phyloP scores from a whole-genome alignment of 2,113 vertebrate genomes.

The Acanthisitta chloris region DNA sequence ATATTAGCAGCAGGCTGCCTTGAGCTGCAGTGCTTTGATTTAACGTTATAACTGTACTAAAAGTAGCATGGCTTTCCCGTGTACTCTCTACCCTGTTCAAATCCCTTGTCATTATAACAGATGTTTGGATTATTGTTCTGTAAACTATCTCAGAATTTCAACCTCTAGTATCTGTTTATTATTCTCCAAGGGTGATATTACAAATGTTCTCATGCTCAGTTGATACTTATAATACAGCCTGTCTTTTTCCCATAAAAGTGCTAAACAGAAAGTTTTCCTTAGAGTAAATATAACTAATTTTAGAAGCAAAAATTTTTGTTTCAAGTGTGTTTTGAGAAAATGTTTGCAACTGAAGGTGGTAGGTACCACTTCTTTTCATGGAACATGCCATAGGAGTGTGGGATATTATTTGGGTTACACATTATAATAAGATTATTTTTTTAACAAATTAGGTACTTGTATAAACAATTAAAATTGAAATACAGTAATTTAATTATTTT shows the following conservation, averaged over 20 bases:
- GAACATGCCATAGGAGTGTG: neutral
- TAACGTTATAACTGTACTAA: slow-evolving; percentile 84
- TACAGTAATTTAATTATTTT: slow-evolving; percentile 37
- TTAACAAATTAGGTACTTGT: neutral
- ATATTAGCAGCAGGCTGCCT: slow-evolving; percentile 88
- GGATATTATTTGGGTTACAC: neutral
- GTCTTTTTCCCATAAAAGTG: slow-evolving; percentile 72
- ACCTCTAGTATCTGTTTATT: slow-evolving; percentile 91
- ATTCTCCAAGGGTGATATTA: slow-evolving; percentile 88
- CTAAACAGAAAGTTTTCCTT: slow-evolving; percentile 68
- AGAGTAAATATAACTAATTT: slow-evolving; percentile 59
- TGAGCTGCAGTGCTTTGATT: slow-evolving; percentile 85
- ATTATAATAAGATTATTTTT: neutral
- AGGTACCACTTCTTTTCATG: neutral
- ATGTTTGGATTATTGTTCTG: slow-evolving; percentile 96
- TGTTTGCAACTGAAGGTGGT: neutral
- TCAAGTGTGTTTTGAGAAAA: neutral
- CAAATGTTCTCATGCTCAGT: slow-evolving; percentile 84
- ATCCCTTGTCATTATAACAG: slow-evolving; percentile 95
- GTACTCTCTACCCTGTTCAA: slow-evolving; percentile 85
- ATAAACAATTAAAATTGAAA: slow-evolving; percentile 50
- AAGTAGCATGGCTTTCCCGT: slow-evolving; percentile 90
- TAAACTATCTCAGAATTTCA: slow-evolving; percentile 95
- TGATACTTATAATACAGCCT: slow-evolving; percentile 77
- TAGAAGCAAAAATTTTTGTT: slow-evolving; percentile 14